Evolutionary conservation across 2,797 vertebrate genomes (phyloP), one percentile per base, ranked within the genome.

Genomic region (Pangasius djambal): DNA sequence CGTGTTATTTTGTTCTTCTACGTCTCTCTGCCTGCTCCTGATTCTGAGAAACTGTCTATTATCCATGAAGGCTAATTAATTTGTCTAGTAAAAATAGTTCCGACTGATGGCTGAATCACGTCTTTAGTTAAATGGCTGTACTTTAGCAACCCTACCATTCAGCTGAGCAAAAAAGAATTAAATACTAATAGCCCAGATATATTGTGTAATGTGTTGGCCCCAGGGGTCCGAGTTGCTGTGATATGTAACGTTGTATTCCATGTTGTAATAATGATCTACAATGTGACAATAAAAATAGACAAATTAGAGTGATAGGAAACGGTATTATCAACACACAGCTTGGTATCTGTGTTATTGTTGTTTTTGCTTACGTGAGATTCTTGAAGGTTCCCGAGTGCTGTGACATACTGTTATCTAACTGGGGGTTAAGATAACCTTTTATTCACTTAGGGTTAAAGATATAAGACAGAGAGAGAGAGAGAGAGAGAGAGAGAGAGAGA

Each of bases 391-490:
- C 22, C 40, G 86, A 87, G 84, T 69, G 59, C 86, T 87, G 86
- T 93, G 91, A 92, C 91, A 91, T 78, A 57, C 89, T 91, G 31
- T 77, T 92, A 91, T 92, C 91, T 89, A 83, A 91, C 88, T 81
- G 70, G 67, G 72, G 91, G 92, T 91, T 91, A 89, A 89, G 86
- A 90, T 92, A 92, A 92, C 90, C 93, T 89, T 90, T 87, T 86
- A 91, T 89, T 88, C 72, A 44, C 86, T 59, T 44, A 72, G 40
- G 34, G 77, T 87, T 87, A 75, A 31, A 85, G 88, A 89, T 85
- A 89, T 82, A 6, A 8, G 61, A 63, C 2, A 63, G 25, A 63
- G 7, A 63, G 61, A 63, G 6, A 25, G 15, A 57, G 55, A 31
- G 63, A 67, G 63, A 34, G 4, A 22, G 37, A 72, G 37, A 40